A percentile compares a stretch with the other conserved stretches of the same genome.
phyloP scores from a whole-genome alignment of 2,888 invertebrate genomes.

The Tenthredo livida region DNA sequence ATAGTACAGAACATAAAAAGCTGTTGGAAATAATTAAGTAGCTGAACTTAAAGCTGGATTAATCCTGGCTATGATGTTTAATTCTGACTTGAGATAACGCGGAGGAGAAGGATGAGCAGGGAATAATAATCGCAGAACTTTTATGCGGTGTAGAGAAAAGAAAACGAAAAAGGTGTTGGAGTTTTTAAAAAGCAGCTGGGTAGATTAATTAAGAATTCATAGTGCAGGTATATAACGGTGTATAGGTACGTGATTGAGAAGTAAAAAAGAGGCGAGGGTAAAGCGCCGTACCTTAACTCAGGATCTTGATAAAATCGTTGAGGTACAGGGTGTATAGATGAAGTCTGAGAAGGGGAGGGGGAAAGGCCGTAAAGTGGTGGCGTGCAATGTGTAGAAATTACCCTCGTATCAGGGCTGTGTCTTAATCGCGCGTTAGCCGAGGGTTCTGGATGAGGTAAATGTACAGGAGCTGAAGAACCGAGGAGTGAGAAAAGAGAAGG shows the following conservation, averaged over 20 bases:
- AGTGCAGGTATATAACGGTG: not conserved
- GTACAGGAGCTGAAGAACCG: not conserved
- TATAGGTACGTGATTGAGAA: constrained; percentile 43
- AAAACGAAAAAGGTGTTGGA: not conserved
- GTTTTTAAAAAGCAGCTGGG: not conserved
- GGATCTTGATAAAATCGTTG: constrained; percentile 25
- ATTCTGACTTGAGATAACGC: not conserved
- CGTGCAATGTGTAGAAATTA: constrained; percentile 51
- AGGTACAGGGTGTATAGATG: not conserved
- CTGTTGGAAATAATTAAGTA: not conserved
- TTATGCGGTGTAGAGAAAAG: not conserved
- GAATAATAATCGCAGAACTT: not conserved
- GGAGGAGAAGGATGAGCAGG: not conserved
- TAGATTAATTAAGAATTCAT: constrained; percentile 8
- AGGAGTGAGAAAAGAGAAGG: not conserved
- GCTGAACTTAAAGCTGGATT: not conserved
- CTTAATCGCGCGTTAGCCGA: constrained; percentile 43
- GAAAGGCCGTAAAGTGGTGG: constrained; percentile 40
- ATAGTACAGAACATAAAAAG: not conserved
- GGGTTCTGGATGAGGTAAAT: constrained; percentile 24
- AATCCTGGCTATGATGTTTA: not conserved
- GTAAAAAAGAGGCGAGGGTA: not conserved
- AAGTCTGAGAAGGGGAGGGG: not conserved
- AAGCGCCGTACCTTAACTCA: not conserved
- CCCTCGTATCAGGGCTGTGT: constrained; percentile 36